phyloP scores from a whole-genome alignment of 1,140 invertebrate genomes.

The Orchesella cincta region DNA sequence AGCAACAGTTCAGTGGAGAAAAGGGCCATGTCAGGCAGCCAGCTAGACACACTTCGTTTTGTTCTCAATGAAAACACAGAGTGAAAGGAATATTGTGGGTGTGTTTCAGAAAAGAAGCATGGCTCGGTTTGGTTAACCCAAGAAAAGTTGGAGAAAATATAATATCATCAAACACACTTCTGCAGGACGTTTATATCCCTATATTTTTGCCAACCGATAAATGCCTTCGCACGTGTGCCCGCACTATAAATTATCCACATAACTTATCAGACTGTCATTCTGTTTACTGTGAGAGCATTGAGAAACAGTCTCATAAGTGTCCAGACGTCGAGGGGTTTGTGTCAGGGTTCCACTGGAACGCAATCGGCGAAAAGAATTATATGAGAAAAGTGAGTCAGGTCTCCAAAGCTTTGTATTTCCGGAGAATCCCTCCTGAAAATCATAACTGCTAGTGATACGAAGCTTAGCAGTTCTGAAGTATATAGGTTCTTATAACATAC shows the following conservation, averaged over 20 bases:
- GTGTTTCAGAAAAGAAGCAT: background rate
- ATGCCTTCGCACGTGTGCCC: slow-evolving; percentile 1
- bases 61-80: no score
- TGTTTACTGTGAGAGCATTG: background rate
- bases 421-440: no score
- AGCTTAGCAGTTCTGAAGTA: no score
- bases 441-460: no score
- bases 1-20: slow-evolving; percentile 6
- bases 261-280: slow-evolving; percentile 5
- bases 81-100: background rate
- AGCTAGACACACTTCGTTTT: background rate
- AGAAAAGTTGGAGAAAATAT: background rate
- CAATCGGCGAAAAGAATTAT: background rate
- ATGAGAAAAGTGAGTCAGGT: background rate
- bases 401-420: no score
- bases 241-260: slow-evolving; percentile 3
- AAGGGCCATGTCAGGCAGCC: background rate
- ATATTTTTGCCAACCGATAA: background rate
- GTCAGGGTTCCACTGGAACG: background rate
- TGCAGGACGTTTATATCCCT: background rate
- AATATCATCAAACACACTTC: background rate
- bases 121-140: background rate
- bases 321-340: background rate
- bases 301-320: background rate
- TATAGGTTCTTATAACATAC: no score